Evolutionary conservation across 1,140 invertebrate species (phyloP), one percentile per base, ranked within the genome.

Genomic region (Drosophila dunni): DNA sequence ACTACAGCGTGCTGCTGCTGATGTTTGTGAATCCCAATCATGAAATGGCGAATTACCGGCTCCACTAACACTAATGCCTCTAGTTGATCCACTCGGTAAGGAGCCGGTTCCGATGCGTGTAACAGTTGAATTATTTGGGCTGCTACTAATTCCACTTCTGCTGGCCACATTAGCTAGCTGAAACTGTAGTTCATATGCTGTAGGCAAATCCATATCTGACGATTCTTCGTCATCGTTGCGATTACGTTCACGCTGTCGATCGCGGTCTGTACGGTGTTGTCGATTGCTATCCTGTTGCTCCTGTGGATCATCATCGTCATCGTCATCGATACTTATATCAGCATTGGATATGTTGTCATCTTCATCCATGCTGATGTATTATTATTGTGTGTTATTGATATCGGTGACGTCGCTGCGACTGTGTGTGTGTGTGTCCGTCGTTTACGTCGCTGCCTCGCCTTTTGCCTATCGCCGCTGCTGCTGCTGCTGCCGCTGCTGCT

Each of bases 321-420:
- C 88, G 3, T 83, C 88, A 58, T 90, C 88, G 60, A 91, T 82
- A 80, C 81, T 89, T 61, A 91, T 91, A 66, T 91, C 84, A 66
- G 77, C 79, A 84, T 88, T 90, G 48, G 88, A 91, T 60, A 89
- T 62, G 73, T 89, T 91, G 70, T 91, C 84, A 81, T 91, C 88
- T 69, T 91, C 88, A 72, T 91, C 89, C 89, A 91, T 91, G 71
- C 62, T 90, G 68, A 29, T 58, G 36, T 29, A 40, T 50, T 54
- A 24, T 60, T 54, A 29, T 29, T 78, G 40, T 57, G 13, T 58
- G 54, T 63, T 74, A 63, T 68, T 78, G 67, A 48, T 74, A 74
- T 88, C 78, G 83, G 66, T 88, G 83, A 82, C 79, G 83, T 88
- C 79, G 83, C 63, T 42, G 65, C 20, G 11, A 51, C n/a, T 50